Evolutionary conservation across 1,140 invertebrate species (phyloP), one percentile per base, ranked within the genome.

Genomic region (Aricia agestis): DNA sequence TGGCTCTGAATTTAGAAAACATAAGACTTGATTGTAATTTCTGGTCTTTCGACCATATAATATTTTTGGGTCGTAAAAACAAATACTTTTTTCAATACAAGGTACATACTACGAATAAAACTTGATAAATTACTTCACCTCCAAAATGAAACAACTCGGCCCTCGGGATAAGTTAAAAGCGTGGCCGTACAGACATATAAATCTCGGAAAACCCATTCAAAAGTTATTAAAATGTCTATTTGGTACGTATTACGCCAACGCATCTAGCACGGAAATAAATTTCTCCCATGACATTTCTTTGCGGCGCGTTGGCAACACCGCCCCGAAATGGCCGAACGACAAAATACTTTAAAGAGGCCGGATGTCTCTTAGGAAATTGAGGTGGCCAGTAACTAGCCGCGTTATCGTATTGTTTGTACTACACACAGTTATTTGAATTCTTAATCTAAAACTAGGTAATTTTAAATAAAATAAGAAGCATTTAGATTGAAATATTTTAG

Each of bases 221-320:
- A 69, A 61, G 68, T 69, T 69, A 69, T 69, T 69, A 69, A 41
- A 69, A 61, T 41, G 36, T 69, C 57, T 63, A 69, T 36, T 59
- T 59, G 31, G 59, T 68, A 66, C 52, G 67, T 73, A 69, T 69
- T 73, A 71, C 67, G 72, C 72, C 74, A 69, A 76, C 72, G 67
- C 58, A 69, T 73, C 69, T 67, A 68, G 52, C 67, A 69, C 41
- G 59, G 36, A 69, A 61, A 76, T 74, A 72, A 74, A 72, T 70
- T 74, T 75, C 42, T 68, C 57, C 67, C 69, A 66, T 74, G 72
- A 74, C 72, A 76, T 72, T 68, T 68, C 70, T 76, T 74, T 68
- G 65, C 66, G 74, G 65, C 67, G 69, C 70, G 72, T 76, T 76
- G 75, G 75, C 75, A 72, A 18, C 61, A 72, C 61, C 36, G 11